These are phyloP conservation scores for Trinorchestia longiramus DNA, from an alignment of 1,140 invertebrate genomes.

Conservation along the genomic window DNA sequence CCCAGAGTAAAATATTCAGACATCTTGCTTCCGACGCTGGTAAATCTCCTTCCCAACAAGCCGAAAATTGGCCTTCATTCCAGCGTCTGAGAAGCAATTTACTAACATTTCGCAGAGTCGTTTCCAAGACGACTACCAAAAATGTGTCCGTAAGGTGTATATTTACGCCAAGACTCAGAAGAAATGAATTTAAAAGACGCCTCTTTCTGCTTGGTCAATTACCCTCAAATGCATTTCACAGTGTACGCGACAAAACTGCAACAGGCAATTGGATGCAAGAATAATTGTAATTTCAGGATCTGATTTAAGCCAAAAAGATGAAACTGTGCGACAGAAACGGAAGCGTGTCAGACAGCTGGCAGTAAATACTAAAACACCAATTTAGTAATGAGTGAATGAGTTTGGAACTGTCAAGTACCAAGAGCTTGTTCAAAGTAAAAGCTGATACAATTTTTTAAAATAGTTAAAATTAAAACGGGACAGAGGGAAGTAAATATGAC, in stretches of 20 bases:
- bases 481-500: no score
- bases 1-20: background rate
- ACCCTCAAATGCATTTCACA: background rate
- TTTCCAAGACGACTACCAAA: background rate
- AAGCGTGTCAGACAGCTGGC: background rate
- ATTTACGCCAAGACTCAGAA: background rate
- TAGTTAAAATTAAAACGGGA: no score
- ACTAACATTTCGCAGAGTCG: background rate
- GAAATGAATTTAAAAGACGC: background rate
- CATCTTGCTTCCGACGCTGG: background rate
- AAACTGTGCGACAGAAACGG: background rate
- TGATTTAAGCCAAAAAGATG: background rate
- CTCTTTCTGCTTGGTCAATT: background rate
- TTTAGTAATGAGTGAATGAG: background rate
- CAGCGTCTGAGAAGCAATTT: slow-evolving; percentile 1
- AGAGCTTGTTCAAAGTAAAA: background rate
- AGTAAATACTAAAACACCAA: background rate
- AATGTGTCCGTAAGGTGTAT: background rate
- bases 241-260: background rate
- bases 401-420: background rate
- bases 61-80: slow-evolving; percentile 35
- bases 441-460: no score
- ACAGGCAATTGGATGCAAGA: background rate
- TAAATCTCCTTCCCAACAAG: slow-evolving; percentile 16
- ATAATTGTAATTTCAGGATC: background rate